A percentile compares a stretch with the other conserved stretches of the same genome.
Evolutionary conservation across 2,888 invertebrate genomes (phyloP).

Genomic region (Tyria jacobaeae): DNA sequence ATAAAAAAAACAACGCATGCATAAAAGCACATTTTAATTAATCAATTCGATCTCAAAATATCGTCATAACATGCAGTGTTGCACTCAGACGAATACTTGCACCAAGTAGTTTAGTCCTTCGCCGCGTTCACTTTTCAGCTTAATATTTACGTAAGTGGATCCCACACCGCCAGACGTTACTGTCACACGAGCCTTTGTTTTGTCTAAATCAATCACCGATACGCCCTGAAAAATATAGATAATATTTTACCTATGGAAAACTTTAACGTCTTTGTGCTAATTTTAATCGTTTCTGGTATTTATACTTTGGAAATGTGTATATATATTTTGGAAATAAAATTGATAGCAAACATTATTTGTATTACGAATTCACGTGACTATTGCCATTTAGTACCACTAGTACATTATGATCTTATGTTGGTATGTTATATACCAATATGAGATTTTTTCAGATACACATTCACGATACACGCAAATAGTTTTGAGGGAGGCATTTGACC

Average conservation of each 20-base stretch:
- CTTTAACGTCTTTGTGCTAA: background rate
- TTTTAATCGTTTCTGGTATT: too few species aligned
- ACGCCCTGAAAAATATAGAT: conserved; percentile 64
- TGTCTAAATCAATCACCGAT: conserved; percentile 65
- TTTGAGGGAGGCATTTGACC: too few species aligned
- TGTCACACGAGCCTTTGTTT: conserved; percentile 58
- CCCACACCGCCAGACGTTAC: conserved; percentile 76
- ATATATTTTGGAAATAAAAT: too few species aligned
- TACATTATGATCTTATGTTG: too few species aligned
- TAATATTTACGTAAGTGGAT: conserved; percentile 69
- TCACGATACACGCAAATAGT: too few species aligned
- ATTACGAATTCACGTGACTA: too few species aligned
- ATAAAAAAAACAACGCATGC: background rate
- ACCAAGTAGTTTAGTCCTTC: conserved; percentile 63
- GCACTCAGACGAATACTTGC: conserved; percentile 56
- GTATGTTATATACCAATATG: too few species aligned
- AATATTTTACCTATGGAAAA: background rate
- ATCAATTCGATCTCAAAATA: background rate
- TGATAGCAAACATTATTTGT: too few species aligned
- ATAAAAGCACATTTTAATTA: background rate
- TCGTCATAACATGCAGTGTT: too few species aligned
- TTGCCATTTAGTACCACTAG: too few species aligned
- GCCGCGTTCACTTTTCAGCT: conserved; percentile 69
- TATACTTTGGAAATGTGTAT: too few species aligned
- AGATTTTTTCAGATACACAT: background rate